Percentiles rank a stretch among this genome's conserved stretches.
Conservation (phyloP, 2,888 invertebrate species). For the Antheraea yamamai region DNA sequence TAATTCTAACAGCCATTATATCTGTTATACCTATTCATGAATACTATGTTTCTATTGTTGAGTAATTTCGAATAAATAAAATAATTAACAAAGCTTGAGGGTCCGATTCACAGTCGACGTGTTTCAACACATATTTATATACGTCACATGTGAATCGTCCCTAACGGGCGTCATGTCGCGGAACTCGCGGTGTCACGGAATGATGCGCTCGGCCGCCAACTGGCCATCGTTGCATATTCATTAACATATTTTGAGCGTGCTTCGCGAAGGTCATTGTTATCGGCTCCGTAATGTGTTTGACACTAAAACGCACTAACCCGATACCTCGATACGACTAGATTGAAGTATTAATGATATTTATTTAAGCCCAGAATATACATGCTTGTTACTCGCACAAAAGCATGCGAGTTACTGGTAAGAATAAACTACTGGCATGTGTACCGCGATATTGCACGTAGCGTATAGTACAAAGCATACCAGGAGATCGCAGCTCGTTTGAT, state of each 20-base stretch:
- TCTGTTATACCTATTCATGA: no score
- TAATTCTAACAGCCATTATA: no score
- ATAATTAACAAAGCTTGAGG: not conserved
- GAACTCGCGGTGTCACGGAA: constrained; percentile 16
- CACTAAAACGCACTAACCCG: constrained; percentile 2
- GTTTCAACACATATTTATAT: not conserved
- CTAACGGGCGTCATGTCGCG: not conserved
- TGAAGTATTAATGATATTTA: no score
- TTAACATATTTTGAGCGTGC: not conserved
- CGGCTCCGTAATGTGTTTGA: constrained; percentile 5
- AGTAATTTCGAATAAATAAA: no score
- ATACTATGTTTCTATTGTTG: no score
- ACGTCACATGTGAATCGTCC: not conserved
- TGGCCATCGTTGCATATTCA: constrained; percentile 2
- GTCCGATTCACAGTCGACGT: not conserved
- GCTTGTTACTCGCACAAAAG: no score
- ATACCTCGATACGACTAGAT: not conserved
- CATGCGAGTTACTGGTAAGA: no score
- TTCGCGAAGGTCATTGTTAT: constrained; percentile 12
- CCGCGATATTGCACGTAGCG: no score
- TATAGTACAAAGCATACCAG: no score
- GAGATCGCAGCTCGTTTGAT: no score
- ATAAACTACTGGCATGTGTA: no score
- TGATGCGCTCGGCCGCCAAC: constrained; percentile 21
- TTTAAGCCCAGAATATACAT: no score